phyloP scores from a whole-genome alignment of 2,113 vertebrate species.

The Sigmodon hispidus region DNA sequence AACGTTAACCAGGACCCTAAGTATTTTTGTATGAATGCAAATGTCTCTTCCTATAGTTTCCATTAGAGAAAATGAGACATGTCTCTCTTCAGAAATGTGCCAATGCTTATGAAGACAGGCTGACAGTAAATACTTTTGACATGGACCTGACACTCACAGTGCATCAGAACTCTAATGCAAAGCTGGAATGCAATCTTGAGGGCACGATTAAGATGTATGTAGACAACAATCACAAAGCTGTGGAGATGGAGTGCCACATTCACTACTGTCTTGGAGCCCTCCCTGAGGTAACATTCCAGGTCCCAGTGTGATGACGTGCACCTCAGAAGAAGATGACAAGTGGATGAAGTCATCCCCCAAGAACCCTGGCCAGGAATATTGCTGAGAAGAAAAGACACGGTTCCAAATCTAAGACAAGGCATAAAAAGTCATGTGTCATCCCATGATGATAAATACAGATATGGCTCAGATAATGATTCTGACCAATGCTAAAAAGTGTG shows the following conservation, averaged over 20 bases:
- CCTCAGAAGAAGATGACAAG: slow-evolving; percentile 29
- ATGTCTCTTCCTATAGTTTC: slow-evolving; percentile 11
- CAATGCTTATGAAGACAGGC: slow-evolving; percentile 1
- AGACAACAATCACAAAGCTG: slow-evolving; percentile 9
- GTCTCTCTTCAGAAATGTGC: slow-evolving; percentile 22
- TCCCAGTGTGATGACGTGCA: neutral
- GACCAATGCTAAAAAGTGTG: neutral
- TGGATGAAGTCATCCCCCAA: slow-evolving; percentile 29
- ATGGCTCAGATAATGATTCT: neutral
- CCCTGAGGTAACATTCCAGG: neutral
- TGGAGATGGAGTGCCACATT: neutral
- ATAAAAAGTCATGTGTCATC: neutral
- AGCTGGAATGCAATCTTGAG: neutral
- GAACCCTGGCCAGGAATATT: slow-evolving; percentile 13
- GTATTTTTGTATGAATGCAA: neutral
- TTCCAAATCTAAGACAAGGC: neutral
- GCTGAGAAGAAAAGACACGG: neutral
- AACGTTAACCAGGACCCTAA: neutral
- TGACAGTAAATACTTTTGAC: slow-evolving; percentile 46
- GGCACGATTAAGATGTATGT: neutral
- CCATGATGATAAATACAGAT: neutral
- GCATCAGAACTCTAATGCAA: neutral
- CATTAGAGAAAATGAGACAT: neutral
- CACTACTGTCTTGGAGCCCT: neutral
- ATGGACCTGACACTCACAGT: neutral